phyloP scores from a whole-genome alignment of 2,888 invertebrate genomes.

The Scelioninae gen. 1 region DNA sequence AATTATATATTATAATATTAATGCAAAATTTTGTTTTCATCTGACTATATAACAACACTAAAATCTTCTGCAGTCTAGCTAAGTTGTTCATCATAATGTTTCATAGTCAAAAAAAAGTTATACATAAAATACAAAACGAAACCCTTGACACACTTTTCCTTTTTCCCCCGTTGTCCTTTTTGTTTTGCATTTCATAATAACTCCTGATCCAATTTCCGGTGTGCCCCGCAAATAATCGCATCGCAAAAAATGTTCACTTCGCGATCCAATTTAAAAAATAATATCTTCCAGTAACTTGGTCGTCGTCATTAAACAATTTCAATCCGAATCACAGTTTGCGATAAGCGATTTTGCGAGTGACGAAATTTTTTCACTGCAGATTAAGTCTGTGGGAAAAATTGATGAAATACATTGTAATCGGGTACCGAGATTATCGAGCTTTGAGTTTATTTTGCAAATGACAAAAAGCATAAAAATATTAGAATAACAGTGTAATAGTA shows the following conservation, averaged over 20 bases:
- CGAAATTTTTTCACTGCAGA: conserved; percentile 8
- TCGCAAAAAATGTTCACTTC: neutral
- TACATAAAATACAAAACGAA: neutral
- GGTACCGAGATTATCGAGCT: conserved; percentile 32
- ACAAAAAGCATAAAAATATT: conserved; percentile 36
- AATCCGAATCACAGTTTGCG: conserved; percentile 18
- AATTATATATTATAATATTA: no score
- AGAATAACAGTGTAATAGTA: conserved; percentile 36
- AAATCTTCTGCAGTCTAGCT: no score
- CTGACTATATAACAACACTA: no score
- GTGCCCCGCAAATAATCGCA: neutral
- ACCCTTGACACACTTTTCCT: neutral
- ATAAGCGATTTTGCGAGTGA: conserved; percentile 26
- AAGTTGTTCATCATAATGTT: no score
- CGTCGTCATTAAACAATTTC: conserved; percentile 22
- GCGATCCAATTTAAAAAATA: conserved; percentile 25
- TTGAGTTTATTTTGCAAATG: conserved; percentile 36
- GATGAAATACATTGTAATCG: conserved; percentile 41
- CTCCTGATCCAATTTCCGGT: no score
- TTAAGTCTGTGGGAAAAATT: conserved; percentile 1
- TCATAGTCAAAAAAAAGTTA: neutral
- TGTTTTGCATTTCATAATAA: no score
- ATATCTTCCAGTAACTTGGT: conserved; percentile 4
- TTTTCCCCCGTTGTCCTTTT: no score
- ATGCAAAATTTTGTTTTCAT: no score